phyloP scores from a whole-genome alignment of 2,797 vertebrate genomes.

The Prionace glauca region DNA sequence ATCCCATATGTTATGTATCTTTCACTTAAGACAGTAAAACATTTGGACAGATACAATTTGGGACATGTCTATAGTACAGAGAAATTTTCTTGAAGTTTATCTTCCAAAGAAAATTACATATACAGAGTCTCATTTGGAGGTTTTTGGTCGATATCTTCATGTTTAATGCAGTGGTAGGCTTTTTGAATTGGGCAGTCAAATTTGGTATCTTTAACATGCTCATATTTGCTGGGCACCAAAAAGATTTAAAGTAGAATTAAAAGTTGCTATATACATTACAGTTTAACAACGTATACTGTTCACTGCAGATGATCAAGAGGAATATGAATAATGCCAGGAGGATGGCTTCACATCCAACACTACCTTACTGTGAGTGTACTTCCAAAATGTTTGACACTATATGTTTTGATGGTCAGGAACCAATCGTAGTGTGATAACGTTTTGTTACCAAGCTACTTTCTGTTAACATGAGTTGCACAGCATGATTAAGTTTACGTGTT shows the following conservation, averaged over 20 bases:
- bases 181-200: neutral
- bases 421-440: neutral
- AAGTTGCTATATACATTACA: neutral
- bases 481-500: neutral
- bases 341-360: slow-evolving; percentile 95
- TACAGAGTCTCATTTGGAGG: neutral
- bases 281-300: slow-evolving; percentile 22
- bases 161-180: neutral
- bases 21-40: neutral
- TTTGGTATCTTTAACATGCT: neutral
- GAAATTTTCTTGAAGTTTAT: neutral
- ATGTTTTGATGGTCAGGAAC: neutral
- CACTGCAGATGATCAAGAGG: slow-evolving; percentile 89
- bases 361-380: slow-evolving; percentile 89
- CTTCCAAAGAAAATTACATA: neutral
- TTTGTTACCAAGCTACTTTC: neutral
- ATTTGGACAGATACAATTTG: neutral
- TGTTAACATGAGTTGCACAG: neutral
- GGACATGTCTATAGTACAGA: neutral
- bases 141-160: neutral
- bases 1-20: neutral
- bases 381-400: neutral
- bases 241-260: neutral
- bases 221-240: neutral
- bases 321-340: slow-evolving; percentile 92